Evolutionary conservation across 2,888 invertebrate species (phyloP).

Genomic region (Drosophila macrospina): DNA sequence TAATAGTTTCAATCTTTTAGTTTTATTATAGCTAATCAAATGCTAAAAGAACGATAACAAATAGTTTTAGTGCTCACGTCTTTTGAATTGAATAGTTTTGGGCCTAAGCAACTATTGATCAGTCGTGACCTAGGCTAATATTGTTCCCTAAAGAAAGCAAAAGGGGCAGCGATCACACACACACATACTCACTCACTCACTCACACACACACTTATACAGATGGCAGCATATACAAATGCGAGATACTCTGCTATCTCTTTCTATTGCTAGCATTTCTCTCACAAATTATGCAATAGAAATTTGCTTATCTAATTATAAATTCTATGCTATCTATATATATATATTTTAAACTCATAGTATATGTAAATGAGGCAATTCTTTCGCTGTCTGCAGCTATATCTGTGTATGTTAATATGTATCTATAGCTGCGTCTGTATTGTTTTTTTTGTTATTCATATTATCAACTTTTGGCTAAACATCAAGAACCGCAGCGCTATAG

Average conservation of each 20-base stretch:
- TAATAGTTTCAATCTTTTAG: not conserved
- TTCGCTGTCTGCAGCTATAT: not conserved
- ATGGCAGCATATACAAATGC: too few relatives aligned
- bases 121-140: constrained; percentile 61
- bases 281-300: constrained; percentile 44
- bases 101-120: constrained; percentile 20
- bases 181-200: constrained; percentile 8
- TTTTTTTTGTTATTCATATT: constrained; percentile 34
- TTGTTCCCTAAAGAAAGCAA: constrained; percentile 13
- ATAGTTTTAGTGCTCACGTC: not conserved
- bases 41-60: constrained; percentile 1
- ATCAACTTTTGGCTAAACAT: constrained; percentile 38
- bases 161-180: not conserved
- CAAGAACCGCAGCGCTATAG: constrained; percentile 41
- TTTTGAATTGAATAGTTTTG: constrained; percentile 12
- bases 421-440: constrained; percentile 1
- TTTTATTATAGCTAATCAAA: not conserved
- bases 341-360: not conserved
- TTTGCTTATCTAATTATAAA: constrained; percentile 60
- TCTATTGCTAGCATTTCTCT: constrained; percentile 31
- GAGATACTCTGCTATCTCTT: not conserved
- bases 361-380: constrained; percentile 21
- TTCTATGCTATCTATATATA: constrained; percentile 37
- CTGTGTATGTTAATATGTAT: not conserved
- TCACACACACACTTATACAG: constrained; percentile 1